Conservation (phyloP, 2,888 invertebrate species). For the Melanotus villosus region DNA sequence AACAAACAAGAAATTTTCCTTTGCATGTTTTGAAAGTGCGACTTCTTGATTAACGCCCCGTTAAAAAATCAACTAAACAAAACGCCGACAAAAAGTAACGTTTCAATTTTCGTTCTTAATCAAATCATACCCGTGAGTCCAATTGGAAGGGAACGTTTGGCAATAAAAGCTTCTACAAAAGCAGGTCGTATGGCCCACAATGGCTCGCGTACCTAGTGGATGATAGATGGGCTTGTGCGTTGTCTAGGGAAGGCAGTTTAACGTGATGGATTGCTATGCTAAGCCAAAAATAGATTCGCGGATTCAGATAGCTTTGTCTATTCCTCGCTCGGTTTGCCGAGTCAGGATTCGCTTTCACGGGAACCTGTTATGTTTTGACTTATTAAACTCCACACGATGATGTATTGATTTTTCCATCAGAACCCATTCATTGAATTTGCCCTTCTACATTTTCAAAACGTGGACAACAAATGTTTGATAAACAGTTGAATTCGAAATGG, state of each 20-base stretch:
- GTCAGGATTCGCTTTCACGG: conserved; percentile 20
- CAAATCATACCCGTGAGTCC: conserved; percentile 49
- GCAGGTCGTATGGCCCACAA: conserved; percentile 41
- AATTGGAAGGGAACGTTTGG: conserved; percentile 14
- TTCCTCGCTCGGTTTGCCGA: conserved; percentile 41
- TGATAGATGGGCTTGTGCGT: conserved; percentile 52
- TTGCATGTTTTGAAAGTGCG: neutral
- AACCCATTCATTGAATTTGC: no score
- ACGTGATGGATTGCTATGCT: conserved; percentile 54
- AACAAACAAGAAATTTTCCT: no score
- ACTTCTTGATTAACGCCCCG: neutral
- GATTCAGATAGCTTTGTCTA: conserved; percentile 50
- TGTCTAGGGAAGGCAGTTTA: conserved; percentile 54
- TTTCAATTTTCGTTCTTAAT: conserved; percentile 50
- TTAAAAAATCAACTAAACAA: conserved; percentile 19
- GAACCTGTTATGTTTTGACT: conserved; percentile 12
- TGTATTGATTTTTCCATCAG: conserved; percentile 17
- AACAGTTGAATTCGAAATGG: neutral
- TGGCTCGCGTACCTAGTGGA: conserved; percentile 47
- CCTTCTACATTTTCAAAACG: neutral
- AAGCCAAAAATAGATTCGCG: conserved; percentile 49
- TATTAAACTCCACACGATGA: conserved; percentile 2
- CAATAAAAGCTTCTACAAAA: conserved; percentile 31
- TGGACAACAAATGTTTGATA: neutral
- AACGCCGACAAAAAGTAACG: conserved; percentile 21